Conservation (phyloP, 2,113 vertebrate species). For the Hemicordylus capensis region DNA sequence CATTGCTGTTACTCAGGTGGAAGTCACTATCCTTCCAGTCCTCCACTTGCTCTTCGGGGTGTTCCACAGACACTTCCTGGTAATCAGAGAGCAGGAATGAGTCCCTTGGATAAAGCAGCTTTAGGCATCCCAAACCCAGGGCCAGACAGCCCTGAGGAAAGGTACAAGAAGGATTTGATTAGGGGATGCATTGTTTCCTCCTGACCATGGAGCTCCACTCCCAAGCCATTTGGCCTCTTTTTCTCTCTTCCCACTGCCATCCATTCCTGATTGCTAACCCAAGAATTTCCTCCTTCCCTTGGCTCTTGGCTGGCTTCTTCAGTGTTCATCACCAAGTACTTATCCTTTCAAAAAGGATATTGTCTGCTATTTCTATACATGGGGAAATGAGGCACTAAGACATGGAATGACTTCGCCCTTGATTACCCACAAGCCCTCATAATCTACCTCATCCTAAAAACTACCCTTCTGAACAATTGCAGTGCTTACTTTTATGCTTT, state of each 20-base stretch:
- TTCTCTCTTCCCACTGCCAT: neutral
- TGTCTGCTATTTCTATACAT: neutral
- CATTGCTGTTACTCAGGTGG: slow-evolving; percentile 32
- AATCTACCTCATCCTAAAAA: slow-evolving; percentile 39
- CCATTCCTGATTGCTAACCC: neutral
- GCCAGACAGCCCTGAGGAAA: neutral
- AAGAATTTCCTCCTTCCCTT: neutral
- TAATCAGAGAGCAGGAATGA: slow-evolving; percentile 26
- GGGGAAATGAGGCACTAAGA: neutral
- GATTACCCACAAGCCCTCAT: neutral
- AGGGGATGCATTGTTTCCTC: neutral
- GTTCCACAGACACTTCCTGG: slow-evolving; percentile 55
- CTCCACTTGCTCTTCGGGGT: slow-evolving; percentile 31
- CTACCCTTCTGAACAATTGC: slow-evolving; percentile 49
- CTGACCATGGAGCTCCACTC: neutral
- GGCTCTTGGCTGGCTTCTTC: neutral
- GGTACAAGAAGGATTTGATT: neutral
- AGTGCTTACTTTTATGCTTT: slow-evolving; percentile 67
- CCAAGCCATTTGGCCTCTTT: neutral
- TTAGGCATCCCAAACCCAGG: neutral
- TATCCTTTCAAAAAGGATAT: neutral
- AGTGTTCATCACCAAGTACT: neutral
- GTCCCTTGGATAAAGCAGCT: neutral
- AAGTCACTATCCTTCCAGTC: slow-evolving; percentile 39
- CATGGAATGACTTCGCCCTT: neutral